Evolutionary conservation across 2,888 invertebrate genomes (phyloP).

Genomic region (Ptycholaimellus sp.): DNA sequence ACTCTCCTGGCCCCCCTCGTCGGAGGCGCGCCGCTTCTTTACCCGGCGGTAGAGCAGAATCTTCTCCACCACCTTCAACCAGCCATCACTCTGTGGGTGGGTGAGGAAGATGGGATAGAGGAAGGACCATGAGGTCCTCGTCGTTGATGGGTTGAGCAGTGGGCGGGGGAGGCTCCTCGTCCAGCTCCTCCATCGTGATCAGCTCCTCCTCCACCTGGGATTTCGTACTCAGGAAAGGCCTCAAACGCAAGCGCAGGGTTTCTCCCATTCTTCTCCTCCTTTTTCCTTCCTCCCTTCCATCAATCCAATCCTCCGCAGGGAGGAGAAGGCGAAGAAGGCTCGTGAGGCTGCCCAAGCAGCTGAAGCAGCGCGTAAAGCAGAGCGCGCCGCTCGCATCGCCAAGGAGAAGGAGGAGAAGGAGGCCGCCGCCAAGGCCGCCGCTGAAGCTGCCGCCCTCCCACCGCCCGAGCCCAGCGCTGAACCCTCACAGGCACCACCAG

Average conservation of each 20-base stretch:
- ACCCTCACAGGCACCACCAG: too few species aligned
- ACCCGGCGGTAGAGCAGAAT: slow-evolving; percentile 25
- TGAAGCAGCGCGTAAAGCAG: too few species aligned
- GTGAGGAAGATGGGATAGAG: too few species aligned
- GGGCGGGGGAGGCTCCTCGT: too few species aligned
- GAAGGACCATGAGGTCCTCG: too few species aligned
- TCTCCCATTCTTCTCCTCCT: not conserved
- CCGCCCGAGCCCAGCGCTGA: too few species aligned
- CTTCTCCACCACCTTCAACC: slow-evolving; percentile 25
- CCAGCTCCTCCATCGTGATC: slow-evolving; percentile 1
- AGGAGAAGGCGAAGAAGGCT: slow-evolving; percentile 1
- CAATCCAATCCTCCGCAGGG: slow-evolving; percentile 9
- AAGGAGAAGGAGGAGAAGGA: slow-evolving; percentile 1
- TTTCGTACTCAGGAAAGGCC: not conserved
- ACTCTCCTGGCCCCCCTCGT: not conserved
- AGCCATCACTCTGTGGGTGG: not conserved
- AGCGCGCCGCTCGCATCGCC: too few species aligned
- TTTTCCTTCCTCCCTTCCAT: slow-evolving; percentile 2
- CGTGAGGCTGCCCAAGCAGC: slow-evolving; percentile 1
- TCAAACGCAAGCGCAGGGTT: not conserved
- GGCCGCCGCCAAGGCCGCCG: too few species aligned
- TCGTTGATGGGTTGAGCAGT: too few species aligned
- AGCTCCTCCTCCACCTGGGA: not conserved
- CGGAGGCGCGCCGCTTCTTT: not conserved
- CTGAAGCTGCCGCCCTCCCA: too few species aligned